phyloP scores from a whole-genome alignment of 2,797 vertebrate genomes.

The Petrocephalus sullivani region DNA sequence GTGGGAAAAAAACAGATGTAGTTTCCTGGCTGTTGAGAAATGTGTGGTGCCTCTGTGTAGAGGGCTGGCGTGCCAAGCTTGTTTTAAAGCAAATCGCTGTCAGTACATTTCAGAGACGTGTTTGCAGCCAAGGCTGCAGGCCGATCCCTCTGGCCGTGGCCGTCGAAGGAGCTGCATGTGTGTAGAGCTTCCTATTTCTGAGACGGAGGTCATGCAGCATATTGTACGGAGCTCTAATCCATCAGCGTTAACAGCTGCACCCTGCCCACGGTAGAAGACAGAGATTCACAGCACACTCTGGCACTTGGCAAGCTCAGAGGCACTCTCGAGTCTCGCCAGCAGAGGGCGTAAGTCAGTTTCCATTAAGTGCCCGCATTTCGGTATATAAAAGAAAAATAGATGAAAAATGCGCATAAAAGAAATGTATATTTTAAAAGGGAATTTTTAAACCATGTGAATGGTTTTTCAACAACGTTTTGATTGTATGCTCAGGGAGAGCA shows the following conservation, averaged over 20 bases:
- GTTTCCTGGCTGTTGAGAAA: background rate
- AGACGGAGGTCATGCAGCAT: background rate
- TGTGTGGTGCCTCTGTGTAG: background rate
- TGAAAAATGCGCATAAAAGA: background rate
- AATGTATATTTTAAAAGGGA: background rate
- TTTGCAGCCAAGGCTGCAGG: background rate
- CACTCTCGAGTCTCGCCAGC: background rate
- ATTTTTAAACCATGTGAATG: background rate
- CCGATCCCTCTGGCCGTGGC: background rate
- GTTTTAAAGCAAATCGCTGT: background rate
- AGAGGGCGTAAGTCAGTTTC: background rate
- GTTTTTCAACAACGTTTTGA: background rate
- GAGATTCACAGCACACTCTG: background rate
- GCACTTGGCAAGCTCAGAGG: background rate
- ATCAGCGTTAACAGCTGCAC: constrained; percentile 2
- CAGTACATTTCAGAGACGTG: background rate
- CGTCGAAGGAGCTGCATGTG: background rate
- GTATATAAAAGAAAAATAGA: background rate
- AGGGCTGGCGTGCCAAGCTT: background rate
- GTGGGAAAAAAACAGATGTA: background rate
- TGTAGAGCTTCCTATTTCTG: background rate
- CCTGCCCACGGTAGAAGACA: background rate
- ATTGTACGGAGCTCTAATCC: background rate
- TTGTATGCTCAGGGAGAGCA: background rate
- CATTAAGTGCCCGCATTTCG: background rate